A percentile compares a stretch with the other conserved stretches of the same genome.
phyloP scores from a whole-genome alignment of 2,113 vertebrate genomes.

The Mionectes macconnelli region DNA sequence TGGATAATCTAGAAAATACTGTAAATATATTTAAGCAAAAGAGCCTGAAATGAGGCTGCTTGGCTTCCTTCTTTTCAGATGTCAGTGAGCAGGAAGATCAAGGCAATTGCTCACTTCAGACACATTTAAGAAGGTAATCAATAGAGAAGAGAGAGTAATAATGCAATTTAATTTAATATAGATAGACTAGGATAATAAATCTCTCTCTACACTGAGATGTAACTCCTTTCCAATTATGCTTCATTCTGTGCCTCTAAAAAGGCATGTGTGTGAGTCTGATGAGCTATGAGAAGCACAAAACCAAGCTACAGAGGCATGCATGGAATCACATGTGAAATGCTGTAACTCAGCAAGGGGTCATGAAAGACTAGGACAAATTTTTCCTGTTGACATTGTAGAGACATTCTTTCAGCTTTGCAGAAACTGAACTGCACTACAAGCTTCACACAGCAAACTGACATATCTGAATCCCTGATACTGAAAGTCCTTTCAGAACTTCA shows the following conservation, averaged over 20 bases:
- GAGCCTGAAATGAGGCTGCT: neutral
- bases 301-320: neutral
- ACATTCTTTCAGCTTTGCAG: neutral
- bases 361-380: neutral
- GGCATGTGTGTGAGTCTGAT: neutral
- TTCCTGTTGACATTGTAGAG: neutral
- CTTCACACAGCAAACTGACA: neutral
- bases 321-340: neutral
- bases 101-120: neutral
- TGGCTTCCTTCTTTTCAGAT: neutral
- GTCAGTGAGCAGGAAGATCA: neutral
- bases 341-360: neutral
- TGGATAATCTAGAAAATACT: neutral
- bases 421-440: neutral
- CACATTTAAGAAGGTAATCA: neutral
- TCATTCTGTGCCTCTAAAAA: neutral
- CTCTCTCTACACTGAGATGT: neutral
- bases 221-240: neutral
- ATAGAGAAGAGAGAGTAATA: neutral
- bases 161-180: conserved; percentile 26
- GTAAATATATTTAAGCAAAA: neutral
- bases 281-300: neutral
- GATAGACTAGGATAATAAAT: neutral
- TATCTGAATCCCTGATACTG: neutral
- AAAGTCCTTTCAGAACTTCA: neutral